Percentiles rank a stretch among this genome's conserved stretches.
These are phyloP conservation scores for Equus quagga DNA, from an alignment of 2,113 vertebrate species.

Conservation along the genomic window DNA sequence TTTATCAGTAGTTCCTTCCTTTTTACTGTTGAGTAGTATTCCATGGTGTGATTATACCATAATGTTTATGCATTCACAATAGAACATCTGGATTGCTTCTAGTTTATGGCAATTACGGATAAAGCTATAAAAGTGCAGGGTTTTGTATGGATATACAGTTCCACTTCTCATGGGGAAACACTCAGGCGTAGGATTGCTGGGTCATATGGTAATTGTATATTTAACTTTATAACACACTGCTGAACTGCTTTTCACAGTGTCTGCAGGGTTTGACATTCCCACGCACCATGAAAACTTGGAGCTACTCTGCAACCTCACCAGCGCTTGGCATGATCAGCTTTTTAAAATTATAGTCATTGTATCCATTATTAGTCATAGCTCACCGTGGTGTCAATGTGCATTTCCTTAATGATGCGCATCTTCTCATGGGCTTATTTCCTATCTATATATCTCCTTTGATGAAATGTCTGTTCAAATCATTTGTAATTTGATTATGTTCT, in stretches of 20 bases:
- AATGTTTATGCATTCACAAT: background rate
- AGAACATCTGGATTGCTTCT: background rate
- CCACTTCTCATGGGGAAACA: background rate
- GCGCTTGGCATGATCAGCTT: background rate
- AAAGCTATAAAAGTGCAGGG: background rate
- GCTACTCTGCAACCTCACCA: background rate
- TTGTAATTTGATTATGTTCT: constrained; percentile 19
- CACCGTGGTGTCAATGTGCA: background rate
- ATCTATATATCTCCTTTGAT: background rate
- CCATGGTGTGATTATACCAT: background rate
- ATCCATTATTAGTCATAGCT: background rate
- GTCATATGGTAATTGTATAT: background rate
- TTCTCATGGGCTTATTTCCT: background rate
- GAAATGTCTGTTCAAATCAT: background rate
- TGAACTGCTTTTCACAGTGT: background rate
- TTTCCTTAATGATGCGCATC: background rate
- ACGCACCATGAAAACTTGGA: background rate
- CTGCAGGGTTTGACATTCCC: background rate
- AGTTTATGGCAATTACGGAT: background rate
- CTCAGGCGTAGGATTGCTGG: background rate
- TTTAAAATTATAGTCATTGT: background rate
- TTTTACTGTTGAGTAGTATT: background rate
- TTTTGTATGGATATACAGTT: background rate
- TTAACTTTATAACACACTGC: background rate
- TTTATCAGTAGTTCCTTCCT: background rate